Base-by-base conservation (phyloP, 2,797 vertebrate species). In the Hafferia zeledoni region DNA sequence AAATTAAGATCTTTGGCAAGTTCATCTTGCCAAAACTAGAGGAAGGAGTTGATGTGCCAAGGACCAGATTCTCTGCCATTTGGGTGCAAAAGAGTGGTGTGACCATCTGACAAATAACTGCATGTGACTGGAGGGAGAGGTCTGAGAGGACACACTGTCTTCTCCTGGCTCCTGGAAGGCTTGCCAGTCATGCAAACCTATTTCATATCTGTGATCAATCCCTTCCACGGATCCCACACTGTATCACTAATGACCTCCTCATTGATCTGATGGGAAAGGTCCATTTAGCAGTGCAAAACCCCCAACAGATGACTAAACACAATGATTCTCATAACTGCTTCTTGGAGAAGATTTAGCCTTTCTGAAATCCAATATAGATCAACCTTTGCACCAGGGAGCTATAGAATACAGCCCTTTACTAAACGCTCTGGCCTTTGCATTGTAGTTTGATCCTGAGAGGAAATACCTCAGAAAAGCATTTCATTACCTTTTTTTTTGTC, bases 1-100 rank as follows among this genome's bases (percentile, higher is more conserved):
- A 52, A 70, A n/a, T 50, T 19, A 22, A 80, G 52, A 23, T 50
- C 15, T 52, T 49, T 30, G 41, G 14, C 13, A 56, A 25, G 13
- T 35, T 59, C 7, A 6, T 13, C 5, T 1, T 33, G 37, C 8
- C 61, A 74, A 43, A 63, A 41, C 3, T 11, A 24, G 49, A 27
- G 61, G 37, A 11, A 5, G 35, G 37, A 11, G 12, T 3, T 31
- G 3, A 3, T 1, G 17, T 46, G 37, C 37, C 24, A n/a, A 41
- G 53, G 57, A 49, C 18, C 12, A 20, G 41, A 43, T 57, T 37
- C 63, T 84, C 46, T 28, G 0, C 17, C 16, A 0, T 41, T 46
- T 33, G 72, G 56, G 50, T 43, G 33, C n/a, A 37, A 16, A 17
- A 0, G 1, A 27, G 39, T 2, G 35, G 1, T 47, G 72, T 33